Evolutionary conservation across 2,888 invertebrate species (phyloP), one percentile per base, ranked within the genome.

Genomic region (Cantharis lateralis): DNA sequence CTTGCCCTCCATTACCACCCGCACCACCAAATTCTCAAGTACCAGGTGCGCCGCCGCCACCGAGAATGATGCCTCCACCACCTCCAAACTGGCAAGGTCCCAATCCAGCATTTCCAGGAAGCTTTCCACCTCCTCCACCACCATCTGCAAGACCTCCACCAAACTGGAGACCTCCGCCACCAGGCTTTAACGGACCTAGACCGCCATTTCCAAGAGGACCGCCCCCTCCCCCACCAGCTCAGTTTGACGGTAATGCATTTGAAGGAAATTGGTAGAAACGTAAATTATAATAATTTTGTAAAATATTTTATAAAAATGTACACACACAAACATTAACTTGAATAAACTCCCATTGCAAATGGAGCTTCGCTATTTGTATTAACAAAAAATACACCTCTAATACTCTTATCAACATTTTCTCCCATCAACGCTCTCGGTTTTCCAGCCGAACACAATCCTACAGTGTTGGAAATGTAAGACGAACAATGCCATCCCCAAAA

Each of bases 401-500:
- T 84, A 2, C 83, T 82, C 13, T 13, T 18, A 13, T 66, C 64
- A 2, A 20, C 16, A 13, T 66, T 18, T 13, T 66, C 64, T 7
- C 64, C 64, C 64, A 66, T 66, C 18, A 66, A n/a, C 5, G n/a
- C 24, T 66, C 13, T 16, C 0, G n/a, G 16, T 82, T 84, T 63
- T 84, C 86, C 2, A 88, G 85, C 90, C 0, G 91, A 91, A 80
- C 93, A 93, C 77, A 90, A 85, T 2, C 92, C 92, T 10, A 92
- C 74, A 1, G 92, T 82, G 82, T 92, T 92, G 11, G 89, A 86
- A 4, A 91, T 85, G 79, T 91, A 92, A 0, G 90, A 90, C 10
- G 89, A 87, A 82, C 93, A 93, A 0, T 90, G 89, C 91, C 92
- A 93, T 5, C 92, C 93, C 91, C 91, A 93, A 84, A 93, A 93